These are phyloP conservation scores for Pagetopsis macropterus DNA, from an alignment of 2,797 vertebrate species.

Conservation along the genomic window DNA sequence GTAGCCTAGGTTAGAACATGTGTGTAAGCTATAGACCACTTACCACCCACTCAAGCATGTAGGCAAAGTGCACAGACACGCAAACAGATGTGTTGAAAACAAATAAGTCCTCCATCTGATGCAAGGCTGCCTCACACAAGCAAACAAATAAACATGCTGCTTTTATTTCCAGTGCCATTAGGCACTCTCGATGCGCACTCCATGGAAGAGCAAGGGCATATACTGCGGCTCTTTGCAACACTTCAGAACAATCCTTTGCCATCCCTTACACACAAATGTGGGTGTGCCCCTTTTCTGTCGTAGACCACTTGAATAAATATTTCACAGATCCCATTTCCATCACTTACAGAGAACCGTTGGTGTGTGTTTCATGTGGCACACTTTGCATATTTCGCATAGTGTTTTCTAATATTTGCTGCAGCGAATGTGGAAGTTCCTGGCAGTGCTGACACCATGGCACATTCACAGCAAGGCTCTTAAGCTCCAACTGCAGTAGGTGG, in stretches of 20 bases:
- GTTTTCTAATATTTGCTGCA: constrained; percentile 59
- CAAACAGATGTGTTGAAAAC: constrained; percentile 59
- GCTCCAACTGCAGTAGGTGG: constrained; percentile 66
- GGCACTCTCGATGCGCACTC: constrained; percentile 74
- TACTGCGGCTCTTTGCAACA: constrained; percentile 79
- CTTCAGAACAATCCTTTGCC: constrained; percentile 76
- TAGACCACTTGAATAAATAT: constrained; percentile 73
- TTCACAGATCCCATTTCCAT: constrained; percentile 60
- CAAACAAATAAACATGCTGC: constrained; percentile 70
- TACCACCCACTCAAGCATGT: background rate
- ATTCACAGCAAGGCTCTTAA: constrained; percentile 69
- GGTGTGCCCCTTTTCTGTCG: constrained; percentile 69
- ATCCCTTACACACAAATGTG: constrained; percentile 68
- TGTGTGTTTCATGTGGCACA: constrained; percentile 48
- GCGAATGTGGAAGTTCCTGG: constrained; percentile 38
- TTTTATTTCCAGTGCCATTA: constrained; percentile 75
- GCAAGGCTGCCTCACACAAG: constrained; percentile 61
- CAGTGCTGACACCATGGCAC: constrained; percentile 53
- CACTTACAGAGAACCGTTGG: constrained; percentile 37
- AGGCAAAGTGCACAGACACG: constrained; percentile 17
- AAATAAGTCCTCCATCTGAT: constrained; percentile 65
- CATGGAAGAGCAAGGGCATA: constrained; percentile 63
- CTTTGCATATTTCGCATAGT: constrained; percentile 60
- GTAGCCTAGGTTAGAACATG: background rate
- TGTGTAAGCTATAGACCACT: constrained; percentile 3